Conservation (phyloP, 1,140 invertebrate species). For the Apis cerana region DNA sequence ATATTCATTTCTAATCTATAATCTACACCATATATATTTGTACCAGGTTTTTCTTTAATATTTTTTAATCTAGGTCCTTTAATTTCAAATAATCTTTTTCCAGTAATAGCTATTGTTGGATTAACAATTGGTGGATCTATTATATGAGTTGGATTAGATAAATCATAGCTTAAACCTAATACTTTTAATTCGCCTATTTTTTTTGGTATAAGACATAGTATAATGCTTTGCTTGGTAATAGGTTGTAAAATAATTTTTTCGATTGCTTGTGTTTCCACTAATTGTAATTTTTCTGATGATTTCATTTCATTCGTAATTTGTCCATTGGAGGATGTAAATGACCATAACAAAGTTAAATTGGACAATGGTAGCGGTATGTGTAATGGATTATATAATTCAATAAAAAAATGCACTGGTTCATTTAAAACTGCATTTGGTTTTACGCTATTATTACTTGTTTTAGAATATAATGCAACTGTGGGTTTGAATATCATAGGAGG, state of each 20-base stretch:
- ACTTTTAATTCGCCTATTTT: slow-evolving; percentile 73
- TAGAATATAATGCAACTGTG: slow-evolving; percentile 85
- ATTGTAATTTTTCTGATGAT: slow-evolving; percentile 66
- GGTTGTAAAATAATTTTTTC: slow-evolving; percentile 76
- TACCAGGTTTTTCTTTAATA: slow-evolving; percentile 77
- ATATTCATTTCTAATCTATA: slow-evolving; percentile 85
- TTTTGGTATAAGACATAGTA: slow-evolving; percentile 71
- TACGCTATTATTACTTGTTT: slow-evolving; percentile 85
- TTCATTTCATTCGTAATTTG: slow-evolving; percentile 75
- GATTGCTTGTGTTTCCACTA: slow-evolving; percentile 78
- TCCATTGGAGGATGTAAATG: slow-evolving; percentile 82
- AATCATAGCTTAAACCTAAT: slow-evolving; percentile 72
- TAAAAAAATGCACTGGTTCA: slow-evolving; percentile 90
- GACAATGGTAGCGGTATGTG: slow-evolving; percentile 87
- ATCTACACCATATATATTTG: slow-evolving; percentile 80
- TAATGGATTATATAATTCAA: slow-evolving; percentile 91
- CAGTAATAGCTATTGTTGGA: slow-evolving; percentile 80
- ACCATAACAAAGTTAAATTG: slow-evolving; percentile 91
- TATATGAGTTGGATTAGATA: slow-evolving; percentile 73
- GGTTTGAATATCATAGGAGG: slow-evolving; percentile 90
- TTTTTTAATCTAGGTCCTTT: slow-evolving; percentile 79
- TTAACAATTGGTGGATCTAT: slow-evolving; percentile 70
- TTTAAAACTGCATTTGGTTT: slow-evolving; percentile 87
- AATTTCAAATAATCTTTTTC: slow-evolving; percentile 84
- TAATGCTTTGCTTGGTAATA: slow-evolving; percentile 75